A percentile compares a stretch with the other conserved stretches of the same genome.
These are phyloP conservation scores for Stenotaenia linearis DNA, from an alignment of 2,888 invertebrate genomes.

Conservation along the genomic window DNA sequence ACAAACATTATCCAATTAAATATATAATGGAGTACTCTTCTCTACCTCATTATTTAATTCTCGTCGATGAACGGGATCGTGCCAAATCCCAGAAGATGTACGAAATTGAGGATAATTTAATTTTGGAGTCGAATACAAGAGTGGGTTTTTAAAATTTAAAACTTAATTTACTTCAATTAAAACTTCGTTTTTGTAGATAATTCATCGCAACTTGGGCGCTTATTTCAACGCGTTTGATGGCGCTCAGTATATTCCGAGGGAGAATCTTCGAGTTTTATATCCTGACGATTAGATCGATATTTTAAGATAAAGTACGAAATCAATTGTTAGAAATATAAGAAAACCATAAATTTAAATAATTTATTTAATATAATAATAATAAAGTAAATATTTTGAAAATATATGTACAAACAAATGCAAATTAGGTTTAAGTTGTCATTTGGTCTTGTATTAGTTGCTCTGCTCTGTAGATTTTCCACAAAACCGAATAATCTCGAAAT, in stretches of 20 bases:
- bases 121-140: conserved; percentile 34
- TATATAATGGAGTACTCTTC: background rate
- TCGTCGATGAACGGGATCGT: conserved; percentile 52
- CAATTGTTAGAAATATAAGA: too few species aligned
- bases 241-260: conserved; percentile 49
- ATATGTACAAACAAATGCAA: background rate
- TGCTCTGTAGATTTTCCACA: conserved; percentile 65
- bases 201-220: conserved; percentile 47
- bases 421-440: conserved; percentile 10
- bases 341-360: too few species aligned
- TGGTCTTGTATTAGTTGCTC: conserved; percentile 36
- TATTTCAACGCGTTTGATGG: conserved; percentile 52
- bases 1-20: conserved; percentile 43
- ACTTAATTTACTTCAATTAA: background rate
- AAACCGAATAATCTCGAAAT: conserved; percentile 75
- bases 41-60: conserved; percentile 52
- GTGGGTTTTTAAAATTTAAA: conserved; percentile 29
- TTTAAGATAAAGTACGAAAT: too few species aligned
- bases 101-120: conserved; percentile 47
- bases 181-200: conserved; percentile 42
- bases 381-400: background rate
- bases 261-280: conserved; percentile 48
- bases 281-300: conserved; percentile 47
- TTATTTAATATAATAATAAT: too few species aligned
- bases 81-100: conserved; percentile 50